phyloP scores from a whole-genome alignment of 1,140 invertebrate genomes.

The Eriosoma lanigerum region DNA sequence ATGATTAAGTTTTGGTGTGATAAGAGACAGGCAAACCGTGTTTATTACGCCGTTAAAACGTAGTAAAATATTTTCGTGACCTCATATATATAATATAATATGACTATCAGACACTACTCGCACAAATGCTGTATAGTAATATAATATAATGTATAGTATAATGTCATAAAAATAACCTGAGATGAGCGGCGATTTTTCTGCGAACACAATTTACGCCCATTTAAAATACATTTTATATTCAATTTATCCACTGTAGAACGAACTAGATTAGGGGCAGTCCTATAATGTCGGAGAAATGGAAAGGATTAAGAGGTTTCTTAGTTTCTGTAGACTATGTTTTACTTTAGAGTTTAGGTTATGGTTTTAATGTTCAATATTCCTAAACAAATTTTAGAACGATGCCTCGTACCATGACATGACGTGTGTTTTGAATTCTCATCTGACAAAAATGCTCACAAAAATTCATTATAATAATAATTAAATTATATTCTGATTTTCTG shows the following conservation, averaged over 20 bases:
- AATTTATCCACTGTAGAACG: not conserved
- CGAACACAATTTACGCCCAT: not conserved
- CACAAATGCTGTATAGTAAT: not conserved
- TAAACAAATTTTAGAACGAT: no score
- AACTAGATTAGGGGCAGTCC: no score
- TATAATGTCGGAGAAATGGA: no score
- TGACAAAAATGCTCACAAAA: no score
- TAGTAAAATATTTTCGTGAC: not conserved
- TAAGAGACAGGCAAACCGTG: not conserved
- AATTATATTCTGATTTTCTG: no score
- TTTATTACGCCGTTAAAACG: not conserved
- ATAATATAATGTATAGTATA: not conserved
- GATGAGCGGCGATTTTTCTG: not conserved
- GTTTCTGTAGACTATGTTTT: no score
- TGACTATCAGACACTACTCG: not conserved
- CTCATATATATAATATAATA: not conserved
- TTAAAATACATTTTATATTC: not conserved
- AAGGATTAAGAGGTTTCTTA: no score
- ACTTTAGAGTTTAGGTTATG: no score
- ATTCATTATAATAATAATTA: no score
- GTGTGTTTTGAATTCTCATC: no score
- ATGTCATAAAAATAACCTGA: not conserved
- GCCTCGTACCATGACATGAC: no score
- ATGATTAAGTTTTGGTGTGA: conserved; percentile 16
- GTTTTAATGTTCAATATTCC: no score